Evolutionary conservation across 2,797 vertebrate species (phyloP), one percentile per base, ranked within the genome.

Genomic region (Chelidonichthys spinosus): DNA sequence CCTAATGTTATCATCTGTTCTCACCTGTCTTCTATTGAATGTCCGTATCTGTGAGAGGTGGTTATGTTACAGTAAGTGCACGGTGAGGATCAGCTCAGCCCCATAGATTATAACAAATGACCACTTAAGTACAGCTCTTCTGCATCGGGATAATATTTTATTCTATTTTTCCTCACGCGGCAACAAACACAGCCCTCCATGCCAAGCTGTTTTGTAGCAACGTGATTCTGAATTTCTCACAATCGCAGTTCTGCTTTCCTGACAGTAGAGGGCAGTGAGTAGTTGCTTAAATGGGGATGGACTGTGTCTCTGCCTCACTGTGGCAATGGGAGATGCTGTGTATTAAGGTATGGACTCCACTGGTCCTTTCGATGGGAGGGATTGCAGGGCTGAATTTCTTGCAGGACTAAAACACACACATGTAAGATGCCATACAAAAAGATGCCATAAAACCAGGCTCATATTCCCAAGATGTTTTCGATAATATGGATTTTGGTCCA

Each of bases 271-370:
- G 88, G 89, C 88, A 91, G 76, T 73, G 40, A 76, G 32, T 52
- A 36, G 44, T 62, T 14, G 60, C 64, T 33, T 10, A 84, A 72
- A 2, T 13, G 37, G 1, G 18, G 7, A 1, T 15, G 10, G 46
- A 1, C 10, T 9, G 15, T 0, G 37, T 37, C 39, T 70, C 11
- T 6, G 73, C 46, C 64, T 76, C 56, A 1, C 9, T n/a, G 44
- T 40, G 74, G 78, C 90, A 56, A 76, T 78, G 69, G 91, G 91
- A 88, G 92, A 85, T 85, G 92, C 92, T 93, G 89, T 93, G 81
- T 64, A 85, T 78, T 76, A 86, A 86, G 79, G 25, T 78, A 87
- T 89, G 59, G 69, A 42, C 53, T 80, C 58, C 11, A n/a, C 14
- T 32, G 2, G n/a, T 46, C 25, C 3, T 82, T 11, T 67, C 7